phyloP scores from a whole-genome alignment of 2,888 invertebrate genomes.

The Chironomus riparius region DNA sequence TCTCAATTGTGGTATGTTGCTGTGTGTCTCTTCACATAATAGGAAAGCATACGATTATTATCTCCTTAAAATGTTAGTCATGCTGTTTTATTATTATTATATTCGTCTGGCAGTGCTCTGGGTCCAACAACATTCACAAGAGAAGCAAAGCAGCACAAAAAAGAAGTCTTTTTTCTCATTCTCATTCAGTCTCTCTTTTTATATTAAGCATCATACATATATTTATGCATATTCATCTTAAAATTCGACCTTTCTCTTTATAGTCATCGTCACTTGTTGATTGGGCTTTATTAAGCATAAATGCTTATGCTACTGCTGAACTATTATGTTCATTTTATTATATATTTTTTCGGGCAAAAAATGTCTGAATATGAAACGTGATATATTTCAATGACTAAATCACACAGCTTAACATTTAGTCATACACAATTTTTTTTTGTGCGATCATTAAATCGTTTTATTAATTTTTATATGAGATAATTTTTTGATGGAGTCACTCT shows the following conservation, averaged over 20 bases:
- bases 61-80: slow-evolving; percentile 20
- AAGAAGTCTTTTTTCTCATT: neutral
- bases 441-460: too few species aligned
- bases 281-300: slow-evolving; percentile 3
- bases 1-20: neutral
- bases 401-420: neutral
- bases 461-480: too few species aligned
- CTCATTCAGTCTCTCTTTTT: neutral
- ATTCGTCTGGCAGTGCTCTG: neutral
- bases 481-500: too few species aligned
- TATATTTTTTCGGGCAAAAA: neutral
- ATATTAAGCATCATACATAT: neutral
- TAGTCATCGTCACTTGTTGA: slow-evolving; percentile 25
- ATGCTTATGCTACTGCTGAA: neutral
- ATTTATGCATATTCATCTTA: slow-evolving; percentile 11
- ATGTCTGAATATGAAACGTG: slow-evolving; percentile 5
- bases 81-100: slow-evolving; percentile 21
- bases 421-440: too few species aligned
- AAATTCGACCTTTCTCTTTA: slow-evolving; percentile 21
- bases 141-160: neutral
- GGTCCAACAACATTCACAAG: too few species aligned
- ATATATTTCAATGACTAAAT: slow-evolving; percentile 8
- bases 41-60: slow-evolving; percentile 22
- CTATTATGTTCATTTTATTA: neutral
- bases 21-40: slow-evolving; percentile 16